Conservation (phyloP, 2,888 invertebrate genomes). For the Tipula unca region DNA sequence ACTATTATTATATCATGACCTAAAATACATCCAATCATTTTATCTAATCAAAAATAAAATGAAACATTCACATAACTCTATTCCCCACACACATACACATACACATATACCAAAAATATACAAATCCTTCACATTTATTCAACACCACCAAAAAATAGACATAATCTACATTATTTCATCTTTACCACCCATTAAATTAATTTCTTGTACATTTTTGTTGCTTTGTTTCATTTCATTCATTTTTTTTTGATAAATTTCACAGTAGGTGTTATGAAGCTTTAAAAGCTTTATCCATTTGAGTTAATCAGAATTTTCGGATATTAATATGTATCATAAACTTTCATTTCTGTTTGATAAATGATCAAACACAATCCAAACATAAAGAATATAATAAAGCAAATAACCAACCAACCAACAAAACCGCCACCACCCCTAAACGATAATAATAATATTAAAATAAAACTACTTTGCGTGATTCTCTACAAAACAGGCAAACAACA, state of each 20-base stretch:
- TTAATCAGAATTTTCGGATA: not conserved
- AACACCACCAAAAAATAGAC: not conserved
- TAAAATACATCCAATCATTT: not conserved
- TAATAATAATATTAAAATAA: not conserved
- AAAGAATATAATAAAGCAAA: not conserved
- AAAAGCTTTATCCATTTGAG: not conserved
- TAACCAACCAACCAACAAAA: not conserved
- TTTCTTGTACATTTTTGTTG: not conserved
- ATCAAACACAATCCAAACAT: not conserved
- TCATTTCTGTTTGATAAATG: not conserved
- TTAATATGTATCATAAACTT: conserved; percentile 14
- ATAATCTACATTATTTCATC: not conserved
- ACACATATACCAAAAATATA: not conserved
- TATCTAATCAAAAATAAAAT: not conserved
- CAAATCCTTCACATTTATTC: not conserved
- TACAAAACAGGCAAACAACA: not conserved
- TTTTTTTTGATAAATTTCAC: not conserved
- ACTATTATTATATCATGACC: not conserved
- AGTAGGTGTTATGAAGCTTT: not conserved
- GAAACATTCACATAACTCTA: not conserved
- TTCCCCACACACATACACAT: not conserved
- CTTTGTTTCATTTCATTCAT: not conserved
- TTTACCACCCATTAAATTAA: not conserved
- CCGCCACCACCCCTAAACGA: not conserved
- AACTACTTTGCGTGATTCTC: not conserved